Base-by-base conservation (phyloP, 2,113 vertebrate genomes). In the Nesogale talazaci region DNA sequence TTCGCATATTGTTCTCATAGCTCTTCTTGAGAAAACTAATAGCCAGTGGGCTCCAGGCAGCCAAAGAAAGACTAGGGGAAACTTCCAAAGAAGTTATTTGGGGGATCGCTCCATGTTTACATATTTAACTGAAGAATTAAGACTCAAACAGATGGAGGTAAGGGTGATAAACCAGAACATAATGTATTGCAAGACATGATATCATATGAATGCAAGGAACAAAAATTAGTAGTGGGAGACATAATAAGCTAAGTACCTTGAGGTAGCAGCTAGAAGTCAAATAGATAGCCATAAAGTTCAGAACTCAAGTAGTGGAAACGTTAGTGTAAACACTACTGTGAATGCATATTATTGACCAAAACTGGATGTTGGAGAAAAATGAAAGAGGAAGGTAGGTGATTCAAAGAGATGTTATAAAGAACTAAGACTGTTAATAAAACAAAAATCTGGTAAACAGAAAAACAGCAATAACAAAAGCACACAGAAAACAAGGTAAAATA, bases 401-500 rank as follows among this genome's bases (percentile, higher is more conserved):
- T 89, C n/a, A 67, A 81, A 89, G 89, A 65, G 94, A 82, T 42
- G 74, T 89, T 61, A 85, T 7, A 72, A 23, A 84, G 20, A 85
- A 52, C 69, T 70, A 94, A 92, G 69, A 61, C 75, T 59, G 72
- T 61, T 72, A 92, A 23, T 65, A 90, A 81, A 14, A 65, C 69
- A 83, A 6, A 89, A 96, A 82, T 1, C 40, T 91, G 93, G 29
- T 86, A 89, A 88, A 92, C 42, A 93, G 40, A 77, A 78, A 36
- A 86, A 92, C 5, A 91, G 89, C n/a, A 76, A 82, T 63, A 67
- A 72, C 69, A 72, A 94, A 83, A 70, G 10, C 59, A 61, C 74
- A 88, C 77, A 86, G 42, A 72, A 78, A 92, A 82, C 20, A 63
- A 82, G 86, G 65, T 65, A 87, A 84, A 75, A 89, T 19, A 61